Percentiles rank a stretch among this genome's conserved stretches.
These are phyloP conservation scores for Chrysocyon brachyurus DNA, from an alignment of 2,797 vertebrate genomes.

Conservation along the genomic window DNA sequence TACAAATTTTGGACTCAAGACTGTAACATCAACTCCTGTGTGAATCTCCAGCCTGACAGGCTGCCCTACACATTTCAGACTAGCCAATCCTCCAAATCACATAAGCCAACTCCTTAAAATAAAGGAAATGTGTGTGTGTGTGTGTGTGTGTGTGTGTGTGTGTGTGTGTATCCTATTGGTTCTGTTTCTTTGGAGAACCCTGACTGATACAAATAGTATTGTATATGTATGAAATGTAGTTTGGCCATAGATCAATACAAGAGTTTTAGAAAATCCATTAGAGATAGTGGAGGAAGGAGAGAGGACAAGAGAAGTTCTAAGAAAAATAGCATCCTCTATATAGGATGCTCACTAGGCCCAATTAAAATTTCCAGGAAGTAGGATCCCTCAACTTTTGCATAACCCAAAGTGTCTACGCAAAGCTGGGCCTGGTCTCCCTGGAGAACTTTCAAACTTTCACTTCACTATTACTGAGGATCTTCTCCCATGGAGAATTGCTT, in stretches of 20 bases:
- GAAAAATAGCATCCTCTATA: neutral
- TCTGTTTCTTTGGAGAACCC: constrained; percentile 34
- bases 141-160: neutral
- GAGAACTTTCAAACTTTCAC: constrained; percentile 18
- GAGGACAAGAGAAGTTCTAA: neutral
- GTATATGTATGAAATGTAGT: neutral
- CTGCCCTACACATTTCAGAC: neutral
- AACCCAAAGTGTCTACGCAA: neutral
- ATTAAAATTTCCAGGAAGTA: constrained; percentile 24
- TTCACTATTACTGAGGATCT: neutral
- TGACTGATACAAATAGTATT: neutral
- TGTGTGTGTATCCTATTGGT: neutral
- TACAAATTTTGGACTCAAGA: neutral
- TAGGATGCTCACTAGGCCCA: neutral
- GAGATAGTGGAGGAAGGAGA: neutral
- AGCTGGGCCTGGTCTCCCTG: neutral
- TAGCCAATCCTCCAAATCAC: neutral
- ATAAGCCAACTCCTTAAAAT: neutral
- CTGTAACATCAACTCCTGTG: neutral
- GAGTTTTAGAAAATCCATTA: neutral
- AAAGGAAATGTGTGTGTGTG: neutral
- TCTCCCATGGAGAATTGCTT: neutral
- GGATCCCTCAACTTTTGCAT: neutral
- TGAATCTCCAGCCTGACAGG: neutral
- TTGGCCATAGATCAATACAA: neutral